These are phyloP conservation scores for Alexandromys fortis DNA, from an alignment of 2,113 vertebrate genomes.

Conservation along the genomic window DNA sequence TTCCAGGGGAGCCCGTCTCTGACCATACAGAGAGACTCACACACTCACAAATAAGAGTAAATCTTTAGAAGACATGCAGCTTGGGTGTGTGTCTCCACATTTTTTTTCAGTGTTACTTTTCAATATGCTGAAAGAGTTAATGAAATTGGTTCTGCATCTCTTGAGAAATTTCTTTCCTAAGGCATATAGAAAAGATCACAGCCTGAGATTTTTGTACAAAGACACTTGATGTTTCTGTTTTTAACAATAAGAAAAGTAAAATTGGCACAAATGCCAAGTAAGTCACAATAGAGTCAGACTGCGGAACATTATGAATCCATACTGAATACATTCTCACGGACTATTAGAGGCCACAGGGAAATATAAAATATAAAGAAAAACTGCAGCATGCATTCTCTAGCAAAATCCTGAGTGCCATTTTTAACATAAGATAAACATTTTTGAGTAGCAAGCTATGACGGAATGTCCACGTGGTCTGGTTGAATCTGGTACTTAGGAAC, in stretches of 20 bases:
- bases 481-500: neutral
- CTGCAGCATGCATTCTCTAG: neutral
- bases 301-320: neutral
- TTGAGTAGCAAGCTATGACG: accelerated
- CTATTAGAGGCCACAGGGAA: neutral
- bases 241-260: neutral
- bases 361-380: neutral
- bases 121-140: neutral
- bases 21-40: neutral
- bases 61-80: neutral
- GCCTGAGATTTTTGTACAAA: neutral
- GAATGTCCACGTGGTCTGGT: accelerated
- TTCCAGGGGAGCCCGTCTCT: neutral
- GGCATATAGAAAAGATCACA: neutral
- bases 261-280: neutral
- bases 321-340: neutral
- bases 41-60: neutral
- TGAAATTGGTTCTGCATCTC: neutral
- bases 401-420: neutral
- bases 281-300: neutral
- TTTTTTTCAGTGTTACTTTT: neutral
- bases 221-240: neutral
- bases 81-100: accelerated
- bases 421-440: neutral
- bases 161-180: neutral